Conservation (phyloP, 2,797 vertebrate species). For the Zenarchopterus dispar region DNA sequence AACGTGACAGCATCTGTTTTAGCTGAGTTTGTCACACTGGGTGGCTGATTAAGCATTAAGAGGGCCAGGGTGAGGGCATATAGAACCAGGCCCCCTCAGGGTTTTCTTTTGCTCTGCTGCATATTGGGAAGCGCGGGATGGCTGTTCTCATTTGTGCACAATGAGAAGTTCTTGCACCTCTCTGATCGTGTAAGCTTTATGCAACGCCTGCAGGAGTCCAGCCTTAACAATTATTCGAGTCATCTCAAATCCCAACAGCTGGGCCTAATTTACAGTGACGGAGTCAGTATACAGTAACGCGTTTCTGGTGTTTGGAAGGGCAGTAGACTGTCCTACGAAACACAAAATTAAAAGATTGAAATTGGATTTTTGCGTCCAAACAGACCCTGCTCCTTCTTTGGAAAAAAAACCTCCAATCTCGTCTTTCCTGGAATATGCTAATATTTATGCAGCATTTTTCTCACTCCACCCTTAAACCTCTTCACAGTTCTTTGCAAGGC, state of each 20-base stretch:
- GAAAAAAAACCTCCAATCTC: too few species aligned
- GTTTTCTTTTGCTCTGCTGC: constrained; percentile 36
- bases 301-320: not conserved
- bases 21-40: constrained; percentile 48
- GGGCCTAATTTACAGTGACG: constrained; percentile 10
- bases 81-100: constrained; percentile 11
- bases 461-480: not conserved
- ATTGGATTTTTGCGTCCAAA: not conserved
- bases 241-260: constrained; percentile 8
- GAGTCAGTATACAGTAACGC: not conserved
- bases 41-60: constrained; percentile 62
- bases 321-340: not conserved
- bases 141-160: constrained; percentile 36
- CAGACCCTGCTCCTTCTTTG: not conserved
- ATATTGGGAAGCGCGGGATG: constrained; percentile 26
- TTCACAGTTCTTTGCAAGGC: not conserved
- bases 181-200: constrained; percentile 25
- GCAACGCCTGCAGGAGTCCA: constrained; percentile 7
- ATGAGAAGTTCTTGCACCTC: constrained; percentile 20
- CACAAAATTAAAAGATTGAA: not conserved
- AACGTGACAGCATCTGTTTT: constrained; percentile 40
- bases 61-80: constrained; percentile 31
- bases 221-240: constrained; percentile 12
- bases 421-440: not conserved
- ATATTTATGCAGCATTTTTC: not conserved